These are phyloP conservation scores for Holcopasites calliopsidis DNA, from an alignment of 1,140 invertebrate genomes.

Conservation along the genomic window DNA sequence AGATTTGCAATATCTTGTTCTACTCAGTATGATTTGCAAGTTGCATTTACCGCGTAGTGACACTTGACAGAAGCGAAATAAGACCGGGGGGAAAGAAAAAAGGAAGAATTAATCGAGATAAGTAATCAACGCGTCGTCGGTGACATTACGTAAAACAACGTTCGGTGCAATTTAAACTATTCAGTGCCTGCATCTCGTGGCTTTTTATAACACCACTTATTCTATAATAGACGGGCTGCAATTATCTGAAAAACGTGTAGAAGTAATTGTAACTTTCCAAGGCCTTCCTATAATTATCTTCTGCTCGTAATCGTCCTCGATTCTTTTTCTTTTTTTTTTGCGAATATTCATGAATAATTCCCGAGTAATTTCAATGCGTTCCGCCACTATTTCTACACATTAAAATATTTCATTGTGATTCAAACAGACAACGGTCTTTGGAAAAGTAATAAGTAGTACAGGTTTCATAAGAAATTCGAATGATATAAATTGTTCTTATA, in stretches of 20 bases:
- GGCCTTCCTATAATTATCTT: slow-evolving; percentile 19
- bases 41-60: neutral
- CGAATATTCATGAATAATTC: slow-evolving; percentile 1
- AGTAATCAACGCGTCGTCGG: neutral
- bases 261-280: slow-evolving; percentile 31
- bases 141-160: slow-evolving; percentile 22
- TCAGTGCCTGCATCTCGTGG: neutral
- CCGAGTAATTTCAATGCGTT: neutral
- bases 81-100: neutral
- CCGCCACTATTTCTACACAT: neutral
- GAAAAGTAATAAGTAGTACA: too few relatives aligned
- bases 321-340: neutral
- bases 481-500: too few relatives aligned
- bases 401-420: neutral
- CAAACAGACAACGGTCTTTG: neutral
- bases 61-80: neutral
- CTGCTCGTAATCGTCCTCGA: neutral
- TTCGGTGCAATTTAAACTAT: slow-evolving; percentile 13
- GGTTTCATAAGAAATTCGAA: neutral
- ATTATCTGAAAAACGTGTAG: slow-evolving; percentile 21
- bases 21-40: neutral
- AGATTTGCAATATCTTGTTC: neutral
- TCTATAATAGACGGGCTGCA: slow-evolving; percentile 4
- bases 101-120: neutral
- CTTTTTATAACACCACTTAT: neutral